These are phyloP conservation scores for Malurus leucopterus DNA, from an alignment of 2,797 vertebrate genomes.

Conservation along the genomic window DNA sequence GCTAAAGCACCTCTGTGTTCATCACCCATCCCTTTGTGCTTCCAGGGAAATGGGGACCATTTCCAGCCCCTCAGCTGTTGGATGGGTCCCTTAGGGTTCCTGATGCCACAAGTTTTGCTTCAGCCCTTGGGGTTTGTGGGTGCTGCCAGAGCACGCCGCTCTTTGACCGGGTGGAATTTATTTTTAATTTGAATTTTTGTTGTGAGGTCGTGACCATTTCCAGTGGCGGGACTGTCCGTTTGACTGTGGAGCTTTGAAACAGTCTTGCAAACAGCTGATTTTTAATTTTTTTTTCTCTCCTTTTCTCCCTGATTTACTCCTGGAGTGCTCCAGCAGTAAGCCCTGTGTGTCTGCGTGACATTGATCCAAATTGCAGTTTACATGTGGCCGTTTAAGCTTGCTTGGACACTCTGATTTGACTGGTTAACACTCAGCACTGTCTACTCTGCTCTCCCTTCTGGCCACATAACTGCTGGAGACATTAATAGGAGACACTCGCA, in stretches of 20 bases:
- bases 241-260: fast-evolving
- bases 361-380: constrained; percentile 52
- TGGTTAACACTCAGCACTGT: constrained; percentile 30
- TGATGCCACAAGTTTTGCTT: background rate
- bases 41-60: background rate
- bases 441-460: background rate
- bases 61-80: fast-evolving
- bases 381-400: background rate
- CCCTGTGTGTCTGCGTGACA: background rate
- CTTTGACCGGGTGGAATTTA: fast-evolving
- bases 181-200: background rate
- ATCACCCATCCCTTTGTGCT: background rate
- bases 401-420: constrained; percentile 26
- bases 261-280: background rate
- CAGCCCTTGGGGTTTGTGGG: fast-evolving
- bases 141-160: fast-evolving
- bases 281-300: too few relatives aligned
- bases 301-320: background rate
- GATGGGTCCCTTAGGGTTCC: background rate
- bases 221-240: fast-evolving
- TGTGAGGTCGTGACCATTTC: fast-evolving
- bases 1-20: background rate
- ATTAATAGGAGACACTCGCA: background rate
- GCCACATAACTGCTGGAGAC: background rate
- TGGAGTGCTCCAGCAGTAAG: background rate